Evolutionary conservation across 2,888 invertebrate species (phyloP), one percentile per base, ranked within the genome.

Genomic region (Tryphoninae sp.): DNA sequence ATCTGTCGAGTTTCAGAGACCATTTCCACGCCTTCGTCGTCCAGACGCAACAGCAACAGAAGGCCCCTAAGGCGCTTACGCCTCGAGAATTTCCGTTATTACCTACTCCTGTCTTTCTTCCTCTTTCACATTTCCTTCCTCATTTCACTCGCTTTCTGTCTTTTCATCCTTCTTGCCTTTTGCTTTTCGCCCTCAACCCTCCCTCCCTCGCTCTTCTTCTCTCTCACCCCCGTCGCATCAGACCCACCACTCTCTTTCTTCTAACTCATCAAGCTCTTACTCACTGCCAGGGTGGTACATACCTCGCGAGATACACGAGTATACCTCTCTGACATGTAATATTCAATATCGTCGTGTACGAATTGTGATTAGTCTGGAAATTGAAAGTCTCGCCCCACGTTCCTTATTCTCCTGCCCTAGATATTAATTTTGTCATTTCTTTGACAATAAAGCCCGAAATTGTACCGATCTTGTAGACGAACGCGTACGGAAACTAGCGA

Each of bases 81-180:
- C 80, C 80, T 76, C 75, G 76, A 80, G 76, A 76, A 80, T 80
- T 80, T 80, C 65, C 71, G 75, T 80, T 76, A 80, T 80, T 72
- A 80, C 75, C 80, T 76, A 51, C 45, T 76, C 71, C 33, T 55
- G n/a, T 76, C 65, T 76, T 71, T 64, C 53, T 71, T 26, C 19
- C 53, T 67, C 69, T 61, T 58, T n/a, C 11, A 22, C 55, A 7
- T 62, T 55, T 23, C 11, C 11, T 22, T 19, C 22, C 9, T 22
- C n/a, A 1, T 64, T 45, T 51, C 22, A 26, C 22, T 68, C 49
- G 40, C 23, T 51, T 26, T 33, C 33, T 55, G n/a, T 55, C 19
- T 40, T 59, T 49, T 23, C 26, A 22, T 61, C 67, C 13, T 62
- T 58, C 61, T 13, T 16, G 19, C 26, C 40, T 49, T 61, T 62